These are phyloP conservation scores for Esperia sulphurella DNA, from an alignment of 2,888 invertebrate genomes.

Conservation along the genomic window DNA sequence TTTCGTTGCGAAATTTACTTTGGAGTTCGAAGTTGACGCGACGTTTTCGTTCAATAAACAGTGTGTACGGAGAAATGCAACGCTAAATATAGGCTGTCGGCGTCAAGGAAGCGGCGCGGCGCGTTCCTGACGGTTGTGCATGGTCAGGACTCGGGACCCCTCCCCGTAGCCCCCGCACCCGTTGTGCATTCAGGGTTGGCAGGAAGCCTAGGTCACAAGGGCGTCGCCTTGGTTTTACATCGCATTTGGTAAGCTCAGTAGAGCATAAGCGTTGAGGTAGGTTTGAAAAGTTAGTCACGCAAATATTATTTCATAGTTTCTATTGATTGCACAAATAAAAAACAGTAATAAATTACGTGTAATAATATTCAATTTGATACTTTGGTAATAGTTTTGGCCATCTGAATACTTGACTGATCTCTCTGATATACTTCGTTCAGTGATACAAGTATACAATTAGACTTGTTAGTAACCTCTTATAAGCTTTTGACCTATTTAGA, in stretches of 20 bases:
- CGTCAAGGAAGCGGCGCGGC: conserved; percentile 27
- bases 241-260: not conserved
- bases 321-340: not conserved
- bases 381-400: too few relatives aligned
- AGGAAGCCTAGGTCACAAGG: conserved; percentile 17
- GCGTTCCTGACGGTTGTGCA: conserved; percentile 58
- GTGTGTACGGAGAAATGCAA: conserved; percentile 50
- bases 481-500: too few relatives aligned
- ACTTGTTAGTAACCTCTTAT: too few relatives aligned
- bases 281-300: not conserved
- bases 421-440: too few relatives aligned
- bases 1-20: too few relatives aligned
- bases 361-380: too few relatives aligned
- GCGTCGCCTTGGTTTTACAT: conserved; percentile 2
- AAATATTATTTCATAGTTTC: not conserved
- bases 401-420: too few relatives aligned
- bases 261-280: conserved; percentile 3
- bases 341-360: too few relatives aligned
- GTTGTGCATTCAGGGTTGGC: conserved; percentile 26
- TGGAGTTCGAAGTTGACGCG: conserved; percentile 8
- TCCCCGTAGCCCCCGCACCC: conserved; percentile 22
- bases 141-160: conserved; percentile 59
- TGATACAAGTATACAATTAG: too few relatives aligned
- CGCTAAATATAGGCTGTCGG: conserved; percentile 67
- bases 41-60: conserved; percentile 27